A percentile compares a stretch with the other conserved stretches of the same genome.
Evolutionary conservation across 92 coral and sea anemone species (phyloP).

Genomic region (Palythoa caribaeorum): DNA sequence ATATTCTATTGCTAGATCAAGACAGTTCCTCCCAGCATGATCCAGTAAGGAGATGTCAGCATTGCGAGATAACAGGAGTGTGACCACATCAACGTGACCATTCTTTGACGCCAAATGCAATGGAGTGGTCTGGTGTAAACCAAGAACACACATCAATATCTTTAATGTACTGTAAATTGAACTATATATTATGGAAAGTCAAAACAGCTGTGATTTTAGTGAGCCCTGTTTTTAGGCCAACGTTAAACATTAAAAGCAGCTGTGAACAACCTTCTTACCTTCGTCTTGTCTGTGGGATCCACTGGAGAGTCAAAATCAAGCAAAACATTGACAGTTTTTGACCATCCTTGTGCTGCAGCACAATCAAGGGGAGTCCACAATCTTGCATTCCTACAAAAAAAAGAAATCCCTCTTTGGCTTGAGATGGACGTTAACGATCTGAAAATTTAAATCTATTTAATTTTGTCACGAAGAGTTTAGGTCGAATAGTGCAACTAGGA

Average conservation of each 20-base stretch:
- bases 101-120: constrained; percentile 87
- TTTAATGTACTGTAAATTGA: too few species aligned
- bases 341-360: constrained; percentile 89
- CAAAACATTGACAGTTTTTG: constrained; percentile 77
- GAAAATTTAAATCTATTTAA: too few species aligned
- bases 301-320: constrained; percentile 94
- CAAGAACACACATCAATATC: too few species aligned
- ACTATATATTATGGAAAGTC: too few species aligned
- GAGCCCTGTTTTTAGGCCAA: too few species aligned
- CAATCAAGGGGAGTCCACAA: constrained; percentile 98
- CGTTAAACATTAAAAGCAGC: too few species aligned
- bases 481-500: too few species aligned
- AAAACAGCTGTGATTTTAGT: too few species aligned
- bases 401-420: background rate
- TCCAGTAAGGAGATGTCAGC: constrained; percentile 88
- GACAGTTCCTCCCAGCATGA: constrained; percentile 90
- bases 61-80: constrained; percentile 72
- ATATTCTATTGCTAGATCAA: constrained; percentile 90
- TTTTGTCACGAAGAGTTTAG: too few species aligned
- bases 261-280: constrained; percentile 62
- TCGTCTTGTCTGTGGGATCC: constrained; percentile 91
- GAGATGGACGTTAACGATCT: too few species aligned
- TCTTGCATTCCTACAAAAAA: constrained; percentile 58
- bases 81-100: constrained; percentile 86
- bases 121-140: constrained; percentile 82